Percentiles rank a stretch among this genome's conserved stretches.
phyloP scores from a whole-genome alignment of 1,140 invertebrate genomes.

The Anoplolepis gracilipes region DNA sequence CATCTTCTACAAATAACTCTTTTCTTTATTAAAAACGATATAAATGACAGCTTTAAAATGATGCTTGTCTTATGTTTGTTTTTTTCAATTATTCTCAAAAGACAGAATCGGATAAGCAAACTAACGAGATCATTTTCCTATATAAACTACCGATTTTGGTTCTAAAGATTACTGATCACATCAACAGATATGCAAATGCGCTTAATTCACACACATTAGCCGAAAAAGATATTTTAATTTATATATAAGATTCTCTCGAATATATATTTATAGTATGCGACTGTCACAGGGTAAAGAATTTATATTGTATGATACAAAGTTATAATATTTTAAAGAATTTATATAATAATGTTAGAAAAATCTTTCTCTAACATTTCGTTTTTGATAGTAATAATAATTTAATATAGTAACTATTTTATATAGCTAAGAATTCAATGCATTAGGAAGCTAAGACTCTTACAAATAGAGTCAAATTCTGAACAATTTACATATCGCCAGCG shows the following conservation, averaged over 20 bases:
- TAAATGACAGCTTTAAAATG: not conserved
- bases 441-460: not conserved
- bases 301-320: not conserved
- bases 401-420: too few species aligned
- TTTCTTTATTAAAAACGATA: not conserved
- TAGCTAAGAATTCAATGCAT: too few species aligned
- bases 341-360: not conserved
- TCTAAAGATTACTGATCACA: not conserved
- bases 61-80: not conserved
- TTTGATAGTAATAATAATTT: not conserved
- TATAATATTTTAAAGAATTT: not conserved
- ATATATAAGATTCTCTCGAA: not conserved
- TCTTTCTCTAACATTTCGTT: not conserved
- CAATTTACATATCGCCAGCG: conserved; percentile 49
- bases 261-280: not conserved
- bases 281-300: not conserved
- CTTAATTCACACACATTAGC: not conserved
- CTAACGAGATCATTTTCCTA: not conserved
- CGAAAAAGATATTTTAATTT: not conserved
- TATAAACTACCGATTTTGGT: not conserved
- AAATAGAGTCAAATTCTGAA: not conserved
- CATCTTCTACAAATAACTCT: not conserved
- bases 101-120: not conserved
- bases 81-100: not conserved
- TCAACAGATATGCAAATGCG: not conserved